Percentiles rank a stretch among this genome's conserved stretches.
These are phyloP conservation scores for Chrysocyon brachyurus DNA, from an alignment of 2,797 vertebrate species.

Conservation along the genomic window DNA sequence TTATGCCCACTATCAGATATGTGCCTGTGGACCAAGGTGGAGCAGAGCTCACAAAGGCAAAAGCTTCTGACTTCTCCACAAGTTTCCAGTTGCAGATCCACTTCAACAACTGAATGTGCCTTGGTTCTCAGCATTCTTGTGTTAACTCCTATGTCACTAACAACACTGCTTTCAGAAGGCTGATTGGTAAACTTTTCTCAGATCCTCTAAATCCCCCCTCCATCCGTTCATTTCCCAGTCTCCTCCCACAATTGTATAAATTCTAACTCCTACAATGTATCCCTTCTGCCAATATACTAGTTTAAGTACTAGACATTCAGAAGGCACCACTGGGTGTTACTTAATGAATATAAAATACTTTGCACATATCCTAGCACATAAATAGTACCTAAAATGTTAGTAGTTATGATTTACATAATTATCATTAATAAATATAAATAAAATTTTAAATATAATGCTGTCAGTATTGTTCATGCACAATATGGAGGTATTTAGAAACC, in stretches of 20 bases:
- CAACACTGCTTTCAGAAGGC: neutral
- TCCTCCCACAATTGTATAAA: neutral
- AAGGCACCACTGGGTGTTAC: neutral
- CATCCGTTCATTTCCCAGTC: neutral
- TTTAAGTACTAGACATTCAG: neutral
- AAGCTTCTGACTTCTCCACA: neutral
- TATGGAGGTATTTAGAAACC: neutral
- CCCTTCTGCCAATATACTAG: neutral
- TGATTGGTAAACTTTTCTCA: neutral
- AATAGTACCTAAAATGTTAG: neutral
- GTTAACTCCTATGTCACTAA: neutral
- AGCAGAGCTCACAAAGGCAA: neutral
- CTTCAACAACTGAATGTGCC: neutral
- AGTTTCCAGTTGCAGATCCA: neutral
- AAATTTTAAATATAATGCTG: neutral
- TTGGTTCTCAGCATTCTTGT: neutral
- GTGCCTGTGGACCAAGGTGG: neutral
- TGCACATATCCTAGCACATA: neutral
- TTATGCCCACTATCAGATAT: neutral
- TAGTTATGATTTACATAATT: neutral
- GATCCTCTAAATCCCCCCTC: neutral
- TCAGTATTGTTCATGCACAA: neutral
- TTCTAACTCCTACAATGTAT: neutral
- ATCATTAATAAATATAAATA: neutral
- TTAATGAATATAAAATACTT: conserved; percentile 5